Conservation (phyloP, 2,888 invertebrate species). For the Thelaira solivaga region DNA sequence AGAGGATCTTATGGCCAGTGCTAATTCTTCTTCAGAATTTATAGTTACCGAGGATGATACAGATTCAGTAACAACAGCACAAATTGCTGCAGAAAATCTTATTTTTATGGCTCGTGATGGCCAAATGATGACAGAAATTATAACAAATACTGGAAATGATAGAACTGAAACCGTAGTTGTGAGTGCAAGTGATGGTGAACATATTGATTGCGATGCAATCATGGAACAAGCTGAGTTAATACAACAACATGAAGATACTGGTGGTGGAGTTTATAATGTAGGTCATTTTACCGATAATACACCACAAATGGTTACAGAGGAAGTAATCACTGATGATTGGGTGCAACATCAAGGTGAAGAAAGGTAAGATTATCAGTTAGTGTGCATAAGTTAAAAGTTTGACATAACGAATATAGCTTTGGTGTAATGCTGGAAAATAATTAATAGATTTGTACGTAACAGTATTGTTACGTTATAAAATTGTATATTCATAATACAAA, state of each 20-base stretch:
- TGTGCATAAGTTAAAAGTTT: too few species aligned
- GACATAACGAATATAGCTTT: too few species aligned
- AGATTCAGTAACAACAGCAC: constrained; percentile 76
- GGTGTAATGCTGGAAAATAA: too few species aligned
- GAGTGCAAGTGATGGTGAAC: constrained; percentile 66
- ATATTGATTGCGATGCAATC: constrained; percentile 59
- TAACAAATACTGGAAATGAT: constrained; percentile 65
- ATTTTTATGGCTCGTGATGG: constrained; percentile 81
- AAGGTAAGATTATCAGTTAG: too few species aligned
- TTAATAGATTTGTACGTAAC: too few species aligned
- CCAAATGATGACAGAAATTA: constrained; percentile 73
- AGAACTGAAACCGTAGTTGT: constrained; percentile 69
- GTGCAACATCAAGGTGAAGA: constrained; percentile 85
- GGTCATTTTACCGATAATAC: constrained; percentile 77
- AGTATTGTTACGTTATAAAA: too few species aligned
- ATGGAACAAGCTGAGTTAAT: constrained; percentile 56
- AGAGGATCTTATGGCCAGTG: constrained; percentile 68
- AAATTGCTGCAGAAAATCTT: constrained; percentile 82
- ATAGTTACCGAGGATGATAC: constrained; percentile 62
- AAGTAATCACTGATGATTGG: constrained; percentile 90
- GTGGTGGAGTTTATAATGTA: constrained; percentile 64
- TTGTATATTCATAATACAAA: too few species aligned
- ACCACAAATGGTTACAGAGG: constrained; percentile 85
- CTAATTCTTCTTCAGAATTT: constrained; percentile 46
- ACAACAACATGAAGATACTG: constrained; percentile 53